Conservation (phyloP, 2,113 vertebrate genomes). For the Triplophysa dalaica region DNA sequence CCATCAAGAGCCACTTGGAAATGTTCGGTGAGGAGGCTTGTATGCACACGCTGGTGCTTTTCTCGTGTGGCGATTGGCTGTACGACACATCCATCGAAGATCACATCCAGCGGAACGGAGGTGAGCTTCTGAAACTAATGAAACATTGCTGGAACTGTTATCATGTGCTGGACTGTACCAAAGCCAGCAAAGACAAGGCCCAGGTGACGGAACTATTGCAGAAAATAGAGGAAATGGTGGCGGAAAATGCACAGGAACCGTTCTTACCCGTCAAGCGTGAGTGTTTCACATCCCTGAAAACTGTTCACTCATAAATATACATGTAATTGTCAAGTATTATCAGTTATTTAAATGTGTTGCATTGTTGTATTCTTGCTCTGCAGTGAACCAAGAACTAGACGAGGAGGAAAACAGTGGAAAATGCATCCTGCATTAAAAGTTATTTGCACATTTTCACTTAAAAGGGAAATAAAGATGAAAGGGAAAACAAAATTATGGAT, state of each 20-base stretch:
- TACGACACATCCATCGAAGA: slow-evolving; percentile 75
- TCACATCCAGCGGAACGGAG: slow-evolving; percentile 71
- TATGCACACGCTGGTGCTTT: slow-evolving; percentile 76
- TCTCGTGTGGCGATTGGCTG: slow-evolving; percentile 77
- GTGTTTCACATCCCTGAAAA: slow-evolving; percentile 48
- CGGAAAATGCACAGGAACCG: slow-evolving; percentile 72
- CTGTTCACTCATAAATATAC: neutral
- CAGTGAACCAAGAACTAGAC: slow-evolving; percentile 48
- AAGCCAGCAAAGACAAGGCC: slow-evolving; percentile 63
- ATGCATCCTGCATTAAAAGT: slow-evolving; percentile 44
- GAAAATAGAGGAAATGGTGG: slow-evolving; percentile 77
- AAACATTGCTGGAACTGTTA: slow-evolving; percentile 76
- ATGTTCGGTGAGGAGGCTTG: slow-evolving; percentile 70
- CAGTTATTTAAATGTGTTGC: neutral
- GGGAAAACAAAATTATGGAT: neutral
- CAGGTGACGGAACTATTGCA: slow-evolving; percentile 71
- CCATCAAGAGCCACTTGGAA: slow-evolving; percentile 73
- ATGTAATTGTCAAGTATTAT: neutral
- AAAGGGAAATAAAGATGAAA: neutral
- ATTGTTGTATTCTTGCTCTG: slow-evolving; percentile 6
- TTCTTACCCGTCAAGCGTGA: slow-evolving; percentile 74
- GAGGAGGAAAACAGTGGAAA: slow-evolving; percentile 39
- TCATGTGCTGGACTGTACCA: slow-evolving; percentile 76
- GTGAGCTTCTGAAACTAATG: slow-evolving; percentile 72
- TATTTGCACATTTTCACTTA: neutral